Percentiles rank a stretch among this genome's conserved stretches.
These are phyloP conservation scores for Pachycephus smyrnensis DNA, from an alignment of 2,888 invertebrate genomes.

Conservation along the genomic window DNA sequence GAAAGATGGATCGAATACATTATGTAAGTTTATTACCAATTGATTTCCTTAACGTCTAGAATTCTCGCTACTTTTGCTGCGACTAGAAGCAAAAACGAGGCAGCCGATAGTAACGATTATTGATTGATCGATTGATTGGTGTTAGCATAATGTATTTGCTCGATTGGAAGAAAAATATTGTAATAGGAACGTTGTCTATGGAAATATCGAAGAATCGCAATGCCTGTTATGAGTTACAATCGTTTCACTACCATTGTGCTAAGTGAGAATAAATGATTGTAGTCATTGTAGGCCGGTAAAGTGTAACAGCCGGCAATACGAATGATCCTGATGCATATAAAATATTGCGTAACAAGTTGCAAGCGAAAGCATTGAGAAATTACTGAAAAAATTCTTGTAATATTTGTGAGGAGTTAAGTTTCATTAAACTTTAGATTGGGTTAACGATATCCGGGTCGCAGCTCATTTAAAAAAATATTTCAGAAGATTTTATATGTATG, in stretches of 20 bases:
- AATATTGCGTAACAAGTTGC: background rate
- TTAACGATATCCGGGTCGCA: background rate
- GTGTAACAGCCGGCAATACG: background rate
- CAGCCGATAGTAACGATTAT: conserved; percentile 7
- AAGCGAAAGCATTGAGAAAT: background rate
- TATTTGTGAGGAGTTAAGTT: background rate
- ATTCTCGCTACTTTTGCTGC: conserved; percentile 19
- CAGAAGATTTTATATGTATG: background rate
- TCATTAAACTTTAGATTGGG: background rate
- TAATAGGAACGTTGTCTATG: conserved; percentile 38
- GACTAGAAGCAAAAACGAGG: conserved; percentile 30
- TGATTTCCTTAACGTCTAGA: background rate
- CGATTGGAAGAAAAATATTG: conserved; percentile 23
- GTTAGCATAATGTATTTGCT: background rate
- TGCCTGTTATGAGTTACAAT: background rate
- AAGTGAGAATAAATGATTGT: background rate
- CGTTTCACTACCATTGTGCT: background rate
- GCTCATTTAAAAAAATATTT: background rate
- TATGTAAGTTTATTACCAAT: background rate
- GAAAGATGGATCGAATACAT: background rate
- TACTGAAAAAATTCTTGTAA: background rate
- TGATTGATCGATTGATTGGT: conserved; percentile 1
- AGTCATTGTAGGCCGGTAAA: background rate
- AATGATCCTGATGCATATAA: background rate
- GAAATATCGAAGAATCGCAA: conserved; percentile 19